These are phyloP conservation scores for Megamerina dolium DNA, from an alignment of 2,888 invertebrate species.

Conservation along the genomic window DNA sequence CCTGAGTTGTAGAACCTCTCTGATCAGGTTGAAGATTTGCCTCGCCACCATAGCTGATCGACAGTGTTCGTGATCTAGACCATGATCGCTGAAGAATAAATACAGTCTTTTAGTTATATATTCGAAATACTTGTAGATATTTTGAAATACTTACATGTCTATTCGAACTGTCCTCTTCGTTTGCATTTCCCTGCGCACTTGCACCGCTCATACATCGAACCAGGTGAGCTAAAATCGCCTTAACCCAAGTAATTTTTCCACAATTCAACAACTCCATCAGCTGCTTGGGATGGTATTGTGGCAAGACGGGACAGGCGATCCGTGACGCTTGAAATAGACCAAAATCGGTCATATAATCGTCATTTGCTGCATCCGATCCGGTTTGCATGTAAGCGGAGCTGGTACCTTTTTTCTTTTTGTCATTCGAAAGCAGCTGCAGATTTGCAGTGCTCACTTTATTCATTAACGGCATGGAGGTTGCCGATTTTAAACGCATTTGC, in stretches of 20 bases:
- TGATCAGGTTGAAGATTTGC: constrained; percentile 72
- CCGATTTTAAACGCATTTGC: constrained; percentile 62
- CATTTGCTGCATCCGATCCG: constrained; percentile 47
- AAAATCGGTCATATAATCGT: constrained; percentile 85
- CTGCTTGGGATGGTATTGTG: constrained; percentile 99
- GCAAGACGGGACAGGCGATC: constrained; percentile 94
- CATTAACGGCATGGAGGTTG: constrained; percentile 73
- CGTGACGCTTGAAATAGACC: constrained; percentile 95
- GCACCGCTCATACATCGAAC: constrained; percentile 70
- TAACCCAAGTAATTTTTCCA: constrained; percentile 96
- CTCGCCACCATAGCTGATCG: constrained; percentile 77
- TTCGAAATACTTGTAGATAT: too few relatives aligned
- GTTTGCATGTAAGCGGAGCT: constrained; percentile 34
- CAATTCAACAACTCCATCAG: constrained; percentile 97
- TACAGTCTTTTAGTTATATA: too few relatives aligned
- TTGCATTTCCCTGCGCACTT: constrained; percentile 1
- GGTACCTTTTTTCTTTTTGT: constrained; percentile 58
- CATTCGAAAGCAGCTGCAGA: constrained; percentile 68
- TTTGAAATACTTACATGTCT: constrained; percentile 19
- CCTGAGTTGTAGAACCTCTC: constrained; percentile 67
- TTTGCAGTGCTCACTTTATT: constrained; percentile 81
- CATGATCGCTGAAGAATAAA: constrained; percentile 68
- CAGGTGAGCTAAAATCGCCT: constrained; percentile 94
- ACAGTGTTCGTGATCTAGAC: constrained; percentile 84
- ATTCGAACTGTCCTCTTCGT: too few relatives aligned